A percentile compares a stretch with the other conserved stretches of the same genome.
Conservation (phyloP, 2,113 vertebrate species). For the Cairina moschata region DNA sequence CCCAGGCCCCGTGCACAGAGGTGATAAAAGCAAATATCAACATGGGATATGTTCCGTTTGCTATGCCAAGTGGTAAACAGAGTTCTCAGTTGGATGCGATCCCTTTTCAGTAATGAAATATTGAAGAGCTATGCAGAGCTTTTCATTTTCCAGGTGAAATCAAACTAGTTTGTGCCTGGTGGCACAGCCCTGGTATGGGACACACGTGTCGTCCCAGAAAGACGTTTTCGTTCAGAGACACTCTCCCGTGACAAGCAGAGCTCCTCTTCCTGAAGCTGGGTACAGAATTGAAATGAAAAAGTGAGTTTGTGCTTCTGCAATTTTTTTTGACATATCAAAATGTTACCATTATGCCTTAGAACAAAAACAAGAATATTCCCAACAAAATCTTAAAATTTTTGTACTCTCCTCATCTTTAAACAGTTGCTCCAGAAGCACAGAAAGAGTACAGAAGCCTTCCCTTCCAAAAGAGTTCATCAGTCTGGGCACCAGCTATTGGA, state of each 20-base stretch:
- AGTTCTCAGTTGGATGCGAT: slow-evolving; percentile 4
- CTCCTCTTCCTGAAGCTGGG: background rate
- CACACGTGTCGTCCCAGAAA: background rate
- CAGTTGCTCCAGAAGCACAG: background rate
- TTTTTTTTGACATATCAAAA: background rate
- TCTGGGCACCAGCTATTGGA: background rate
- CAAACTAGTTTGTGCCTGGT: background rate
- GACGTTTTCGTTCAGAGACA: fast-evolving
- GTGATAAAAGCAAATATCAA: slow-evolving; percentile 51
- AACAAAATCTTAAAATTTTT: background rate
- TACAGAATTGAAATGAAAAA: background rate
- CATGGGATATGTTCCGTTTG: slow-evolving; percentile 46
- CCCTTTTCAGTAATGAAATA: slow-evolving; percentile 59
- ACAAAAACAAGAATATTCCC: background rate
- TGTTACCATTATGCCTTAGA: background rate
- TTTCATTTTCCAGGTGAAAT: slow-evolving; percentile 21
- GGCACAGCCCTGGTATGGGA: background rate
- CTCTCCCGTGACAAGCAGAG: background rate
- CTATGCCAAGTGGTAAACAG: slow-evolving; percentile 49
- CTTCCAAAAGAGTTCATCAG: background rate
- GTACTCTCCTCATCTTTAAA: background rate
- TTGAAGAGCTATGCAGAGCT: slow-evolving; percentile 4
- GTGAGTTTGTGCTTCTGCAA: background rate
- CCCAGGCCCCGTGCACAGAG: background rate
- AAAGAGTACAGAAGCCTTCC: background rate